Evolutionary conservation across 2,888 invertebrate species (phyloP).

Genomic region (Euplagia quadripunctaria): DNA sequence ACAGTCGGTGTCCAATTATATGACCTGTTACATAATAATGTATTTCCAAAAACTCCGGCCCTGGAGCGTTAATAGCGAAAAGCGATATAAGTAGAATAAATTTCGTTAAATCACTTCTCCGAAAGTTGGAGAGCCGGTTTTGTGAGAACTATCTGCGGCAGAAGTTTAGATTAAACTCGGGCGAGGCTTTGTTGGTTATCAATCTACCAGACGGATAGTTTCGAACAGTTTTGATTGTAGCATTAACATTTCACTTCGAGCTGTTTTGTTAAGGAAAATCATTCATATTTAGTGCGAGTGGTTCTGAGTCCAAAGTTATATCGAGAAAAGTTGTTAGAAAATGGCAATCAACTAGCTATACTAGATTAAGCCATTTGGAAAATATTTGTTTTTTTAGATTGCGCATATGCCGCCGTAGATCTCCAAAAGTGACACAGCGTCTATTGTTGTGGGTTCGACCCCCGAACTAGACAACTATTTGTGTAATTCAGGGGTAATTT

Average conservation of each 20-base stretch:
- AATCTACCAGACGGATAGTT: conserved; percentile 8
- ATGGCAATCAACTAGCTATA: not conserved
- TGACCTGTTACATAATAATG: too few relatives aligned
- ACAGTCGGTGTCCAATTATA: too few relatives aligned
- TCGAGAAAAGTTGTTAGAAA: not conserved
- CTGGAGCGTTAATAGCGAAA: not conserved
- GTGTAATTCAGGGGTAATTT: too few relatives aligned
- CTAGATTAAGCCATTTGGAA: too few relatives aligned
- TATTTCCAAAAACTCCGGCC: not conserved
- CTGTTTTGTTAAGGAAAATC: not conserved
- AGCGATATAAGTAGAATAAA: not conserved
- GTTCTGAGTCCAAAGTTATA: not conserved
- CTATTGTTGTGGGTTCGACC: too few relatives aligned
- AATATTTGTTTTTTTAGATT: too few relatives aligned
- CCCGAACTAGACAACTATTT: too few relatives aligned
- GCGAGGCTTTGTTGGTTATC: not conserved
- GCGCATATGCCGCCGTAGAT: too few relatives aligned
- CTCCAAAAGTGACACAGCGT: too few relatives aligned
- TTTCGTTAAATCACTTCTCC: conserved; percentile 7
- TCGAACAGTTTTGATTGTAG: not conserved
- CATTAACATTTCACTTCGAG: not conserved
- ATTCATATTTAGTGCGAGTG: not conserved
- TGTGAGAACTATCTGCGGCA: conserved; percentile 2
- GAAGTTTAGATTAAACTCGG: conserved; percentile 5
- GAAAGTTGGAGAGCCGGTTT: not conserved